Evolutionary conservation across 2,797 vertebrate genomes (phyloP).

Genomic region (Rallus crepitans): DNA sequence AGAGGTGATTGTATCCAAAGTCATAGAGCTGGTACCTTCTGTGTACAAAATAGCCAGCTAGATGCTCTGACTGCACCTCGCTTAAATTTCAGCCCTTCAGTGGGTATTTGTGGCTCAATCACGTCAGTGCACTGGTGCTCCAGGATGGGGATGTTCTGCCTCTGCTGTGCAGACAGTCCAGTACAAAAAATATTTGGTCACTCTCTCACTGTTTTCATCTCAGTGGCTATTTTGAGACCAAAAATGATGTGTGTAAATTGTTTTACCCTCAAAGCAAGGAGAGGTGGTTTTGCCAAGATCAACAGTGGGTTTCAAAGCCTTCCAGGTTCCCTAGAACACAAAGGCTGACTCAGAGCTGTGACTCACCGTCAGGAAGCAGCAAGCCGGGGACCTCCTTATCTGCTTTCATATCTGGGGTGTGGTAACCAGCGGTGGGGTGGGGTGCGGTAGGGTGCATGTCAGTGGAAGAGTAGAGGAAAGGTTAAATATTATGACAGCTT

Average conservation of each 20-base stretch:
- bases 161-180: background rate
- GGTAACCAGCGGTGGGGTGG: background rate
- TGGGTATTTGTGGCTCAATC: background rate
- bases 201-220: constrained; percentile 35
- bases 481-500: constrained; percentile 55
- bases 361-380: constrained; percentile 80
- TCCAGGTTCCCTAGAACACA: constrained; percentile 80
- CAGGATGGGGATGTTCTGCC: background rate
- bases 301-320: constrained; percentile 77
- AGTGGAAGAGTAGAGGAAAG: constrained; percentile 43
- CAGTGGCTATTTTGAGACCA: constrained; percentile 64
- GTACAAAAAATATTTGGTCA: background rate
- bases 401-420: constrained; percentile 75
- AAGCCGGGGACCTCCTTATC: constrained; percentile 73
- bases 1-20: background rate
- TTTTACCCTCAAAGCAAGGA: constrained; percentile 70
- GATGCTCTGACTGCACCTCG: background rate
- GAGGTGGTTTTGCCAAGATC: constrained; percentile 72
- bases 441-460: background rate
- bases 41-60: background rate
- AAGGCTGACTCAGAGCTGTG: constrained; percentile 80
- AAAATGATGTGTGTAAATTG: constrained; percentile 52
- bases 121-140: background rate
- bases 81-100: background rate
- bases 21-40: background rate